A percentile compares a stretch with the other conserved stretches of the same genome.
phyloP scores from a whole-genome alignment of 2,113 vertebrate species.

The Trichechus manatus region DNA sequence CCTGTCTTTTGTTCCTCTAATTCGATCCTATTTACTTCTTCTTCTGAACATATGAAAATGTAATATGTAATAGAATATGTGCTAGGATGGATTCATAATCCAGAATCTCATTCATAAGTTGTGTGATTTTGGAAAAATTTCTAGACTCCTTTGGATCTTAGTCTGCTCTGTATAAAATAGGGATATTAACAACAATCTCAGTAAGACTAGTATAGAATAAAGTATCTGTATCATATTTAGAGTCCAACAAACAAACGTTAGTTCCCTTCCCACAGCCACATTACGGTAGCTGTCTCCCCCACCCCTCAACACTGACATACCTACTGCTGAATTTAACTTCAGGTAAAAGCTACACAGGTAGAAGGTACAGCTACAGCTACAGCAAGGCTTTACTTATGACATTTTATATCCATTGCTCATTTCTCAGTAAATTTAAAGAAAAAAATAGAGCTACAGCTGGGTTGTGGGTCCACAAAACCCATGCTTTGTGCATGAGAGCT shows the following conservation, averaged over 20 bases:
- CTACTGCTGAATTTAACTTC: not conserved
- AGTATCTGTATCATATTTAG: not conserved
- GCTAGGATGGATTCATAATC: not conserved
- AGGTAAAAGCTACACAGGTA: not conserved
- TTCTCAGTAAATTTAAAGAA: not conserved
- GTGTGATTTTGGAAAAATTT: not conserved
- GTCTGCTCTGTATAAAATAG: not conserved
- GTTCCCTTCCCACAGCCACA: not conserved
- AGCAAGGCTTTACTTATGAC: not conserved
- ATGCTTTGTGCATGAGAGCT: not conserved
- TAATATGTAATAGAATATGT: not conserved
- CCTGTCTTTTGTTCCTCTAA: not conserved
- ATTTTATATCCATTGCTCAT: not conserved
- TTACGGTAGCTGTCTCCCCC: not conserved
- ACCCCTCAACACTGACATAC: not conserved
- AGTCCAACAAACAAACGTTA: not conserved
- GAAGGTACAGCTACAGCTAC: not conserved
- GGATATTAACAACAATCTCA: not conserved
- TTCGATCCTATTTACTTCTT: not conserved
- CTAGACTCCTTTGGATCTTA: not conserved
- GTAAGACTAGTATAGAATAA: not conserved
- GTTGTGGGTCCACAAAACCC: not conserved
- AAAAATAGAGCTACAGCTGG: not conserved
- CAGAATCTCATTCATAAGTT: not conserved
- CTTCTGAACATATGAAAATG: not conserved